A percentile compares a stretch with the other conserved stretches of the same genome.
Evolutionary conservation across 2,113 vertebrate genomes (phyloP).

Genomic region (Gallinago undulata): DNA sequence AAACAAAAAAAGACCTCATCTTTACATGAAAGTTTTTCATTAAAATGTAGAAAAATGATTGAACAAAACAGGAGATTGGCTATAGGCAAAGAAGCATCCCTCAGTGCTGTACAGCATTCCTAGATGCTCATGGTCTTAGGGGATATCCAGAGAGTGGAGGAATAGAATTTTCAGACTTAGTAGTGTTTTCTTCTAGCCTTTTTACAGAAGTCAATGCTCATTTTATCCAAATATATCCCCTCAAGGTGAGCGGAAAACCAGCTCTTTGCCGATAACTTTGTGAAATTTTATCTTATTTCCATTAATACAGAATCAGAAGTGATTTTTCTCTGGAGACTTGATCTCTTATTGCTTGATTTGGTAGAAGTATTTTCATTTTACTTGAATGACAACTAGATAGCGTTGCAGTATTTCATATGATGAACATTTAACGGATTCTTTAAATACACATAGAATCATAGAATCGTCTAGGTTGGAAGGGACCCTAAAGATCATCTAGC

Average conservation of each 20-base stretch:
- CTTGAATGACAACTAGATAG: neutral
- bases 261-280: neutral
- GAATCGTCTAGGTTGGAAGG: too few species aligned
- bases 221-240: neutral
- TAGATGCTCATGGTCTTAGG: neutral
- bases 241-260: neutral
- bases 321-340: neutral
- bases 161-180: neutral
- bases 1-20: neutral
- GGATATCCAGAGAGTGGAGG: neutral
- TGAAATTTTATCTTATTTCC: neutral
- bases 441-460: neutral
- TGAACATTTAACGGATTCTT: neutral
- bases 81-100: rapidly evolving
- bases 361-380: neutral
- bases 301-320: neutral
- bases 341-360: neutral
- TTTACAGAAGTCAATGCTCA: neutral
- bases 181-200: neutral
- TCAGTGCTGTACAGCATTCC: neutral
- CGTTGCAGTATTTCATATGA: neutral
- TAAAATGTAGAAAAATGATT: neutral
- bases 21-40: neutral
- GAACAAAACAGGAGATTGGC: neutral
- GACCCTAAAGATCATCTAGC: too few species aligned